Percentiles rank a stretch among this genome's conserved stretches.
phyloP scores from a whole-genome alignment of 2,113 vertebrate genomes.

The Clarias macrocephalus region DNA sequence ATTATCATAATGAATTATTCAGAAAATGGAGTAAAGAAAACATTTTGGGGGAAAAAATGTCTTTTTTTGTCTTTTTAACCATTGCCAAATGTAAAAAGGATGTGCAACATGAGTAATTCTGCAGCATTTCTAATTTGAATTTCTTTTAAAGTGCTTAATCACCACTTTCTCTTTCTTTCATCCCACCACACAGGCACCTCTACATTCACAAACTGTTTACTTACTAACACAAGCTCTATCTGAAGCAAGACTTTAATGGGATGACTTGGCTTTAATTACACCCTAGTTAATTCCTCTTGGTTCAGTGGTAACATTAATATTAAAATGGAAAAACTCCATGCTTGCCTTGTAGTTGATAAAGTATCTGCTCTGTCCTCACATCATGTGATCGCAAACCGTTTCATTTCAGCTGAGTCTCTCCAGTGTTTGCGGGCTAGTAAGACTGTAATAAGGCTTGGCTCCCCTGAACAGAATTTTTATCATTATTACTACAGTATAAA shows the following conservation, averaged over 20 bases:
- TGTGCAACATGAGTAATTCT: conserved; percentile 32
- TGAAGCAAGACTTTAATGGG: conserved; percentile 37
- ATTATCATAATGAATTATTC: conserved; percentile 63
- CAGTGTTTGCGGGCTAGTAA: conserved; percentile 44
- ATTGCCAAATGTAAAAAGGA: conserved; percentile 52
- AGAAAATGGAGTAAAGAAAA: conserved; percentile 63
- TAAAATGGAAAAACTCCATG: conserved; percentile 64
- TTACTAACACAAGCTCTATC: conserved; percentile 46
- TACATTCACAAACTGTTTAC: conserved; percentile 35
- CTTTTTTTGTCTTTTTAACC: conserved; percentile 34
- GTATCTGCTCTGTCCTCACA: conserved; percentile 37
- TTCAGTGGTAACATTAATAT: conserved; percentile 67
- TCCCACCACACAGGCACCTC: conserved; percentile 38
- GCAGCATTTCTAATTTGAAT: conserved; percentile 33
- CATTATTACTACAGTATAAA: background rate
- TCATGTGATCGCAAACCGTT: conserved; percentile 20
- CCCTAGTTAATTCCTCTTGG: conserved; percentile 54
- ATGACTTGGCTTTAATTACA: conserved; percentile 63
- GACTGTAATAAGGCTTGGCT: background rate
- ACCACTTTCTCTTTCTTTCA: conserved; percentile 55
- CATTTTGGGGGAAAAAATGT: conserved; percentile 37
- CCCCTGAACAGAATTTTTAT: background rate
- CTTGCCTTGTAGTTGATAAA: conserved; percentile 60
- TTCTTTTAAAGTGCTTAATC: conserved; percentile 58
- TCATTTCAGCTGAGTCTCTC: conserved; percentile 58